A percentile compares a stretch with the other conserved stretches of the same genome.
These are phyloP conservation scores for Nomada fabriciana DNA, from an alignment of 2,888 invertebrate species.

Conservation along the genomic window DNA sequence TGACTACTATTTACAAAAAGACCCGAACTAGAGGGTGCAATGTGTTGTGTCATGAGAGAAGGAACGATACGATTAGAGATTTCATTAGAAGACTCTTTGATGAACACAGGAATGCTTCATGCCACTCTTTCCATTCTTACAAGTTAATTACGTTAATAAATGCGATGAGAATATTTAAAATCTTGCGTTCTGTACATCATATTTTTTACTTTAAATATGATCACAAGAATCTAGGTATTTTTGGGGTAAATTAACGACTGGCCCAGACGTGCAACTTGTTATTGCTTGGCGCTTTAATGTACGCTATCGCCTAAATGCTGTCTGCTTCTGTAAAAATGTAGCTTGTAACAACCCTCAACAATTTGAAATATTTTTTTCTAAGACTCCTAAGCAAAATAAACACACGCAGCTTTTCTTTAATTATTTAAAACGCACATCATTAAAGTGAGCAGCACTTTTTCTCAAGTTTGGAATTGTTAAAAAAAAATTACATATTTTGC, in stretches of 20 bases:
- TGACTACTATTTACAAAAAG: constrained; percentile 59
- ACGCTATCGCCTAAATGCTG: constrained; percentile 43
- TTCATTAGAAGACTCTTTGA: constrained; percentile 50
- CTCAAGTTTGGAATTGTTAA: not conserved
- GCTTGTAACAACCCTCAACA: not conserved
- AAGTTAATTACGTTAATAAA: constrained; percentile 22
- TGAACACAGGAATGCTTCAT: constrained; percentile 54
- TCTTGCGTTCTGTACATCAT: constrained; percentile 3
- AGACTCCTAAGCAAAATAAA: not conserved
- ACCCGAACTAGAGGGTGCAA: constrained; percentile 31
- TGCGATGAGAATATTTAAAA: constrained; percentile 6
- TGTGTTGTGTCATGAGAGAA: constrained; percentile 34
- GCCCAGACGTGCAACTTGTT: constrained; percentile 62
- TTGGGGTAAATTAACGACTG: constrained; percentile 45
- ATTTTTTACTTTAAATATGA: constrained; percentile 2
- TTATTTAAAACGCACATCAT: not conserved
- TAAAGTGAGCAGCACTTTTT: not conserved
- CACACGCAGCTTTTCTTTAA: not conserved
- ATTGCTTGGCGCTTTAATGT: constrained; percentile 62
- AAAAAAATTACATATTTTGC: not conserved
- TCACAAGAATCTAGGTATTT: not conserved
- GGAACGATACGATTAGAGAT: constrained; percentile 47
- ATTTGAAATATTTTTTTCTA: not conserved
- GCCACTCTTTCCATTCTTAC: constrained; percentile 36
- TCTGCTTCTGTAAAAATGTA: constrained; percentile 48